Conservation (phyloP, 1,140 invertebrate genomes). For the Brachionus sp. region DNA sequence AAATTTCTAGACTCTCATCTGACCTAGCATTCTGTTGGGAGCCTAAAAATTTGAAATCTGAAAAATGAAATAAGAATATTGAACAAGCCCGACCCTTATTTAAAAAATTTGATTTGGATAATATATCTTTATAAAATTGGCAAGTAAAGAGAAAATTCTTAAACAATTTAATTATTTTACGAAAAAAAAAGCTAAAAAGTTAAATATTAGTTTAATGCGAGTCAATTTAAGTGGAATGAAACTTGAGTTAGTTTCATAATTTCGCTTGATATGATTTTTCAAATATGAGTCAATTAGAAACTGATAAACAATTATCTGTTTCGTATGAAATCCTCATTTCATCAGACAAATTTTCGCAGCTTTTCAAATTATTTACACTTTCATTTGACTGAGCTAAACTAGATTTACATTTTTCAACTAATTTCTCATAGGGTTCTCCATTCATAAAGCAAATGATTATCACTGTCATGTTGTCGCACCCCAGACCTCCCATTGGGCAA, state of each 20-base stretch:
- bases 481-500: slow-evolving; percentile 87
- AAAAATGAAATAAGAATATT: too few relatives aligned
- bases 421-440: slow-evolving; percentile 69
- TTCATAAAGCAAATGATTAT: slow-evolving; percentile 77
- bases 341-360: neutral
- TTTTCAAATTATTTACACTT: neutral
- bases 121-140: neutral
- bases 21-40: too few relatives aligned
- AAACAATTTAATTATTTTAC: neutral
- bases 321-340: neutral
- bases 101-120: too few relatives aligned
- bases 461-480: slow-evolving; percentile 98
- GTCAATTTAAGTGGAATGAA: neutral
- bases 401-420: slow-evolving; percentile 59
- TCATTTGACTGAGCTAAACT: neutral
- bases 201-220: neutral
- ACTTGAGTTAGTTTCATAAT: neutral
- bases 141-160: neutral
- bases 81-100: too few relatives aligned
- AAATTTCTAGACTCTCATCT: too few relatives aligned
- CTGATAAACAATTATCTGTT: slow-evolving; percentile 14
- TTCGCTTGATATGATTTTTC: neutral
- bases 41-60: too few relatives aligned
- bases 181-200: neutral
- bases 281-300: neutral